These are phyloP conservation scores for Cataglyphis livida DNA, from an alignment of 2,888 invertebrate species.

Conservation along the genomic window DNA sequence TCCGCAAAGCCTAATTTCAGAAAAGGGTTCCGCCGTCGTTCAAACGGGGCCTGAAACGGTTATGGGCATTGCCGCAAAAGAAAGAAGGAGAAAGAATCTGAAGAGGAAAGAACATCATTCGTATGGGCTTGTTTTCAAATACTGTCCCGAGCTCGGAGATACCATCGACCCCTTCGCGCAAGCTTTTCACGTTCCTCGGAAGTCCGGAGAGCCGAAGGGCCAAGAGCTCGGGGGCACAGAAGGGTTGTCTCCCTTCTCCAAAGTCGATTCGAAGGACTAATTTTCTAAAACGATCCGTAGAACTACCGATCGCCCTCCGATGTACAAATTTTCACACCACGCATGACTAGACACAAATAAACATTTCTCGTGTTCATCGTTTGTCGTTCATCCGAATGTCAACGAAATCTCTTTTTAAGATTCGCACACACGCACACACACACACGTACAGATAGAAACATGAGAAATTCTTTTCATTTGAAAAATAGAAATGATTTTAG, in stretches of 20 bases:
- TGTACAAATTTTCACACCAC: slow-evolving; percentile 38
- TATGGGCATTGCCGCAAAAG: slow-evolving; percentile 24
- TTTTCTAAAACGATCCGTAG: slow-evolving; percentile 53
- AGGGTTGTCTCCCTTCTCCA: slow-evolving; percentile 55
- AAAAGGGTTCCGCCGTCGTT: slow-evolving; percentile 62
- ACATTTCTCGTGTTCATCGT: background rate
- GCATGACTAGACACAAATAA: slow-evolving; percentile 32
- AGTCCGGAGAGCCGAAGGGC: slow-evolving; percentile 48
- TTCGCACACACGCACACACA: background rate
- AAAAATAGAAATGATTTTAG: background rate
- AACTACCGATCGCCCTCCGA: slow-evolving; percentile 36
- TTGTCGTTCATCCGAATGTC: background rate
- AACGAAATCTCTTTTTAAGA: slow-evolving; percentile 3
- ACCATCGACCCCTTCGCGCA: slow-evolving; percentile 62
- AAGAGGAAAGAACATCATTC: slow-evolving; percentile 49
- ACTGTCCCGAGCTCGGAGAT: slow-evolving; percentile 59
- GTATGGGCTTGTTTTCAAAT: slow-evolving; percentile 70
- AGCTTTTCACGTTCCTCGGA: slow-evolving; percentile 66
- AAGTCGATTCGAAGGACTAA: slow-evolving; percentile 58
- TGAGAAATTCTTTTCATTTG: slow-evolving; percentile 5
- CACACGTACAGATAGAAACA: background rate
- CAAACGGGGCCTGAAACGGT: slow-evolving; percentile 55
- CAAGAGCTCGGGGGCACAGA: slow-evolving; percentile 32
- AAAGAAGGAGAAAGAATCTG: slow-evolving; percentile 19
- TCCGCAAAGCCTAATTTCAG: slow-evolving; percentile 73